phyloP scores from a whole-genome alignment of 2,797 vertebrate species.

The Hylomyscus alleni region DNA sequence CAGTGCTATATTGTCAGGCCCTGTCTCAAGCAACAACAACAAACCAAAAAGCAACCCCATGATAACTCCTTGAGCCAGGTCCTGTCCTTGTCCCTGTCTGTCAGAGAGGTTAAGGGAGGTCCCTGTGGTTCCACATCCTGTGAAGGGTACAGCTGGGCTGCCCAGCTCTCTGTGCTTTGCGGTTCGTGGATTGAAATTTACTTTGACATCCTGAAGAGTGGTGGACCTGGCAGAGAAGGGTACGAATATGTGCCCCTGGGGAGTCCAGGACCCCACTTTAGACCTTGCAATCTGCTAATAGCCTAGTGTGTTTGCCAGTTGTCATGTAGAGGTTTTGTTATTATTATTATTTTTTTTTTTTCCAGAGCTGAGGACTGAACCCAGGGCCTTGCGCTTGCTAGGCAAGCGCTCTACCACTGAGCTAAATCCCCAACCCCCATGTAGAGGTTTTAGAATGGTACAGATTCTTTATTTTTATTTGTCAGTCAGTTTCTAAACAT shows the following conservation, averaged over 20 bases:
- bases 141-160: neutral
- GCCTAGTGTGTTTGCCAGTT: neutral
- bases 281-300: neutral
- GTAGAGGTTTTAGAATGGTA: neutral
- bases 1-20: neutral
- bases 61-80: neutral
- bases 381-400: too few relatives aligned
- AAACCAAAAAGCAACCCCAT: neutral
- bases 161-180: neutral
- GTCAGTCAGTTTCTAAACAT: neutral
- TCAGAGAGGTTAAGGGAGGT: constrained; percentile 23
- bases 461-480: neutral
- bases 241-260: neutral
- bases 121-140: neutral
- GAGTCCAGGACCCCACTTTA: neutral
- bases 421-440: too few relatives aligned
- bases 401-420: too few relatives aligned
- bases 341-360: too few relatives aligned
- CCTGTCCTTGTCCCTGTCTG: neutral
- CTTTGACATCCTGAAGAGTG: constrained; percentile 17
- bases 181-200: neutral
- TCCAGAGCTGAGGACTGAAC: too few relatives aligned
- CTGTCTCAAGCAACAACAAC: neutral
- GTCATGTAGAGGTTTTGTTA: neutral
- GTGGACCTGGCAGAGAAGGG: neutral